Percentiles rank a stretch among this genome's conserved stretches.
Conservation (phyloP, 2,113 vertebrate species). For the Centropus unirufus region DNA sequence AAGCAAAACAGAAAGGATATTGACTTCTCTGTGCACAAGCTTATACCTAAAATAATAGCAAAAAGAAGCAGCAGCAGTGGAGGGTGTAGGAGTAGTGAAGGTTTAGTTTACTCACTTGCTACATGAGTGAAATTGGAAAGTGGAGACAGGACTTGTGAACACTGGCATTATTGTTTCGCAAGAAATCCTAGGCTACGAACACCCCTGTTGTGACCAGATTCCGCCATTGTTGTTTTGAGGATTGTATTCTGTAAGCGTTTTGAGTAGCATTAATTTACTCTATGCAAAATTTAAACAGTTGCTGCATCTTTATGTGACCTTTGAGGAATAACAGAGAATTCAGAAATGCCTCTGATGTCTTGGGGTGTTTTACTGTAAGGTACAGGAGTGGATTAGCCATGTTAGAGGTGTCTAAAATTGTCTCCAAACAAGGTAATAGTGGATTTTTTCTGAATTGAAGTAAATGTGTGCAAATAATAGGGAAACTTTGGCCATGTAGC, state of each 20-base stretch:
- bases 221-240: accelerated
- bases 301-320: background rate
- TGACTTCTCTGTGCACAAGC: background rate
- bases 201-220: background rate
- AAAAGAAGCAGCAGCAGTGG: accelerated
- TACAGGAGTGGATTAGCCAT: background rate
- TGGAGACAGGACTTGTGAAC: background rate
- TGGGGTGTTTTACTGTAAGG: background rate
- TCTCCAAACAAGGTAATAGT: background rate
- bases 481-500: background rate
- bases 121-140: background rate
- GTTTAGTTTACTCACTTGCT: background rate
- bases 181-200: background rate
- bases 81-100: background rate
- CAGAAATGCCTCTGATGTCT: background rate
- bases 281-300: background rate
- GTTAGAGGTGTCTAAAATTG: background rate
- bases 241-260: background rate
- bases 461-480: background rate
- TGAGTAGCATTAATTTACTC: background rate
- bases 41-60: background rate
- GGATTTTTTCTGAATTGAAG: background rate
- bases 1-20: background rate
- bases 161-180: background rate
- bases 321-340: background rate